Conservation (phyloP, 2,888 invertebrate species). For the Hypselothyrea guttata region DNA sequence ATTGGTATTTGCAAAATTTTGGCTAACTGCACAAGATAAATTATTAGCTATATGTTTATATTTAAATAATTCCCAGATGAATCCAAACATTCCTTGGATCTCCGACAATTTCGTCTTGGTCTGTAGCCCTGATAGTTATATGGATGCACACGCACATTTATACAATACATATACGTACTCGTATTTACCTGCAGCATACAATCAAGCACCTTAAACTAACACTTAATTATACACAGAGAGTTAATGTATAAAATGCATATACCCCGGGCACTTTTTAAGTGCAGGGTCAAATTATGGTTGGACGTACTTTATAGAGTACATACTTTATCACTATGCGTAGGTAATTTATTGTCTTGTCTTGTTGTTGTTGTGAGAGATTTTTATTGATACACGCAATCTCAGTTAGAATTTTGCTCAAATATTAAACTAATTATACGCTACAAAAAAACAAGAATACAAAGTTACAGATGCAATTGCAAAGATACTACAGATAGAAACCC, state of each 20-base stretch:
- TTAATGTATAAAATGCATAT: too few relatives aligned
- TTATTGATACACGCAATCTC: constrained; percentile 33
- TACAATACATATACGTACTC: constrained; percentile 5
- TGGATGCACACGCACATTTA: not conserved
- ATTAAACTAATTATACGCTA: constrained; percentile 52
- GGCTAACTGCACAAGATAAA: too few relatives aligned
- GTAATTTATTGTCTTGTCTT: constrained; percentile 51
- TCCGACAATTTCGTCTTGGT: too few relatives aligned
- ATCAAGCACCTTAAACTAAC: constrained; percentile 6
- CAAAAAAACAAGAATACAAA: constrained; percentile 14
- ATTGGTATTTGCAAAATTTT: too few relatives aligned
- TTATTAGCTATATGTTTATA: too few relatives aligned
- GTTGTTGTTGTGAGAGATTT: constrained; percentile 66
- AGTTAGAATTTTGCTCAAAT: constrained; percentile 72
- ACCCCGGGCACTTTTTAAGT: constrained; percentile 34
- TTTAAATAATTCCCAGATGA: too few relatives aligned
- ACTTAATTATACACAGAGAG: too few relatives aligned
- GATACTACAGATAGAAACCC: constrained; percentile 22
- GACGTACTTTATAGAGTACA: not conserved
- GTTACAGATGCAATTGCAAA: constrained; percentile 46
- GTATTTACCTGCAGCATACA: constrained; percentile 5
- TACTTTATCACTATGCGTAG: constrained; percentile 24
- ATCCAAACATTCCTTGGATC: too few relatives aligned
- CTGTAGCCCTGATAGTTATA: too few relatives aligned
- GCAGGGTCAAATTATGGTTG: constrained; percentile 7